A percentile compares a stretch with the other conserved stretches of the same genome.
These are phyloP conservation scores for Gobius niger DNA, from an alignment of 2,113 vertebrate species.

Conservation along the genomic window DNA sequence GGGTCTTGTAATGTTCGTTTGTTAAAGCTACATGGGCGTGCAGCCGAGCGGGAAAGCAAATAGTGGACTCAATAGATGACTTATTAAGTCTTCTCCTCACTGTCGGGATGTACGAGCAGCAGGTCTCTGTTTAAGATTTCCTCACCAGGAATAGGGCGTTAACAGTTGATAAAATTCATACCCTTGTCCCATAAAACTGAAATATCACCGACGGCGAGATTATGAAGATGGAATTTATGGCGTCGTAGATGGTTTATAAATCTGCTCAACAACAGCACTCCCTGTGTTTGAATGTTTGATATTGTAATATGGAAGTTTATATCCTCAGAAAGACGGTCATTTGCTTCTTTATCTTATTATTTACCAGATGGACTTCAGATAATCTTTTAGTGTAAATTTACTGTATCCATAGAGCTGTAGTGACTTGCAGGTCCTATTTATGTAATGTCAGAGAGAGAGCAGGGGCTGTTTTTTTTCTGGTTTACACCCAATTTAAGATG, in stretches of 20 bases:
- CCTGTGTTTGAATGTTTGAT: not conserved
- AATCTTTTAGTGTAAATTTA: no score
- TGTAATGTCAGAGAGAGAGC: no score
- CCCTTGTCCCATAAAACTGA: not conserved
- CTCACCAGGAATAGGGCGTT: not conserved
- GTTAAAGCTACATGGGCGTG: constrained; percentile 2
- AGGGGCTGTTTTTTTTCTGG: no score
- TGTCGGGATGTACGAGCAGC: not conserved
- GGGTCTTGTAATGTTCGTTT: not conserved
- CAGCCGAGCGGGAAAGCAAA: constrained; percentile 6
- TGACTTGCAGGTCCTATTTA: no score
- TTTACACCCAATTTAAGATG: no score
- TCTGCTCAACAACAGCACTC: not conserved
- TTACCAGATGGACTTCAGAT: no score
- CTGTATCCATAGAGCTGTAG: no score
- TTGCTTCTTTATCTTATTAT: no score
- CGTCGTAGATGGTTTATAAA: not conserved
- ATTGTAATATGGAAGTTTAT: not conserved
- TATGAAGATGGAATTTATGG: not conserved
- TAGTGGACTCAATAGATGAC: constrained; percentile 14
- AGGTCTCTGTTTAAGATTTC: not conserved
- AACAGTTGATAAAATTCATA: not conserved
- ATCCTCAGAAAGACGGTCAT: no score
- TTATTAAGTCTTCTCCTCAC: constrained; percentile 8
- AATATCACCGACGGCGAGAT: not conserved